Percentiles rank a stretch among this genome's conserved stretches.
Evolutionary conservation across 2,113 vertebrate species (phyloP).

Genomic region (Xerus inauris): DNA sequence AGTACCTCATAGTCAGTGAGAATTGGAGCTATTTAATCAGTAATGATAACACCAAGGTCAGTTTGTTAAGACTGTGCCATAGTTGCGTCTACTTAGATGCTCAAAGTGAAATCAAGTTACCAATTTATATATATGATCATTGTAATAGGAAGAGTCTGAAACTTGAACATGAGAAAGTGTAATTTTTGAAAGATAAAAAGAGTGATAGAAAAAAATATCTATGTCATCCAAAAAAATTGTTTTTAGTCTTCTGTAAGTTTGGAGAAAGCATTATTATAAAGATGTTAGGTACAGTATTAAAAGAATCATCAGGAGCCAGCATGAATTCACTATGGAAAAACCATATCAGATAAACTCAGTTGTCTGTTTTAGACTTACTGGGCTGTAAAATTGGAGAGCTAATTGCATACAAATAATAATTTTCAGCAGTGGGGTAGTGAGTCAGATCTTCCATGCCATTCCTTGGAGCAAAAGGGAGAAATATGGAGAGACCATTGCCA

Average conservation of each 20-base stretch:
- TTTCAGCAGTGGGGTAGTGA: not conserved
- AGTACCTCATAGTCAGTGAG: not conserved
- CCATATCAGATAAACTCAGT: not conserved
- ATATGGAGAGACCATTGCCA: not conserved
- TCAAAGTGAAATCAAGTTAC: not conserved
- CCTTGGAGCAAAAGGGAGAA: not conserved
- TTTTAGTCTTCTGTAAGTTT: not conserved
- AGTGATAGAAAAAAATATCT: not conserved
- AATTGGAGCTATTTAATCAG: not conserved
- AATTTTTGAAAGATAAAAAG: constrained; percentile 35
- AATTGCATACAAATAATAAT: constrained; percentile 10
- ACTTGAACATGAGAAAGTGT: not conserved
- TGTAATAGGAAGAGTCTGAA: not conserved
- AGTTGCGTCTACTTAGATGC: not conserved
- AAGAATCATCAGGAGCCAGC: not conserved
- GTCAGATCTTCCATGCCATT: not conserved
- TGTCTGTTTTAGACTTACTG: constrained; percentile 42
- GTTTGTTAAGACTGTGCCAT: not conserved
- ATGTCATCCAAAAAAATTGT: not conserved
- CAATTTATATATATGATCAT: not conserved
- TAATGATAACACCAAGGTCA: no score
- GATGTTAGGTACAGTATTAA: constrained; percentile 22
- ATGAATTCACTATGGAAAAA: constrained; percentile 38
- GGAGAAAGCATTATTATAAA: not conserved
- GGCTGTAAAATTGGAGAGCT: not conserved